A percentile compares a stretch with the other conserved stretches of the same genome.
These are phyloP conservation scores for Druon quercuslanigerum DNA, from an alignment of 1,140 invertebrate genomes.

Conservation along the genomic window DNA sequence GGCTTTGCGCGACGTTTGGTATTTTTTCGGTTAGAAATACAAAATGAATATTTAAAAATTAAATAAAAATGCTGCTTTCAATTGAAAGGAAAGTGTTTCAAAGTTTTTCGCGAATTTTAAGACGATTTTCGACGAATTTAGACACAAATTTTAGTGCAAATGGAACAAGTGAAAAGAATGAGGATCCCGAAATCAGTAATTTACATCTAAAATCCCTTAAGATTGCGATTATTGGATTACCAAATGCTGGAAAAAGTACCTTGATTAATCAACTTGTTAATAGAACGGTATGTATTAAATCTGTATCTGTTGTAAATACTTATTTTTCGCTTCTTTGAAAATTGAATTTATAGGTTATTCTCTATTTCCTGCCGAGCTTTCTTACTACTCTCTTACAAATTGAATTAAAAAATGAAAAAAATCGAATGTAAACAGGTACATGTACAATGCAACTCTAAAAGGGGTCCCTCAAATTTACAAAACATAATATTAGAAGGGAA, in stretches of 20 bases:
- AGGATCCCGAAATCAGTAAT: constrained; percentile 17
- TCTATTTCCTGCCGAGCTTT: not conserved
- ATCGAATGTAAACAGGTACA: too few species aligned
- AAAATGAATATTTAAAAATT: not conserved
- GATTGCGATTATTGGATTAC: constrained; percentile 91
- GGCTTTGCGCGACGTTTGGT: not conserved
- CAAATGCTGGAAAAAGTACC: constrained; percentile 96
- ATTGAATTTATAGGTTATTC: constrained; percentile 34
- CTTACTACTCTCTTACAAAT: too few species aligned
- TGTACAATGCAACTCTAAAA: too few species aligned
- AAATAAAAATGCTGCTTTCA: not conserved
- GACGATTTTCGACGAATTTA: not conserved
- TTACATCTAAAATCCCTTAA: constrained; percentile 77
- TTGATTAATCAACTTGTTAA: constrained; percentile 90
- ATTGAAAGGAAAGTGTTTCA: not conserved
- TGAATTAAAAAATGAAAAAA: too few species aligned
- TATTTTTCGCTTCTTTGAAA: not conserved
- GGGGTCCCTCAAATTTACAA: too few species aligned
- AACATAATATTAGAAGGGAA: too few species aligned
- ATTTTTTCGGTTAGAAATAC: not conserved
- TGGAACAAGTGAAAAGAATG: not conserved
- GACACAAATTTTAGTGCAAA: not conserved
- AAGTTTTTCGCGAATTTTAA: not conserved
- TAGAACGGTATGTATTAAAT: constrained; percentile 80
- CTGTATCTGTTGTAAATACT: constrained; percentile 35